Evolutionary conservation across 2,888 invertebrate genomes (phyloP), one percentile per base, ranked within the genome.

Genomic region (Disparrhopalites patrizii): DNA sequence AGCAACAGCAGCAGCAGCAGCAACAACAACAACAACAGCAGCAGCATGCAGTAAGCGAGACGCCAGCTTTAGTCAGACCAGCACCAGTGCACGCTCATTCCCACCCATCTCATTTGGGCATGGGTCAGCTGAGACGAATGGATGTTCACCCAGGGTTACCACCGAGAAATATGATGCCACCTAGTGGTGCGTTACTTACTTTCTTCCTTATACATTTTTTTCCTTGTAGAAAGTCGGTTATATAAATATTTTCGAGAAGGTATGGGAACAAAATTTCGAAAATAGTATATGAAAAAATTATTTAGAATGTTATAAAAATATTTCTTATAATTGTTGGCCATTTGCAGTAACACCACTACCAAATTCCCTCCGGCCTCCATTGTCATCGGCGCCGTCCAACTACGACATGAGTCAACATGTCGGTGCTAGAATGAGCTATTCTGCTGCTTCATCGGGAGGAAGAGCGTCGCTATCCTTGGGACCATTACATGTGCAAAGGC

Each of bases 391-490:
- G 10, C 58, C 58, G 5, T 5, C 64, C 5, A 47, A 25, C 20
- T 64, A 27, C 27, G 50, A 55, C n/a, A 57, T 56, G n/a, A 18
- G 30, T 31, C 50, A 30, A 18, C 40, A 36, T 23, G 25, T 36
- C 18, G 20, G 15, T 23, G 25, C 25, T 2, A 7, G 56, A 28
- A 18, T 27, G 18, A 58, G 25, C 28, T 31, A 23, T 23, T 31
- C 38, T 4, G 47, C 51, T 4, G 33, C 50, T 15, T 38, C 58
- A 23, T 47, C 47, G 30, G 25, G 33, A 4, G 18, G 23, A 8
- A 33, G 65, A 58, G 58, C 65, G 18, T 52, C 27, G 7, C 20
- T 55, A 13, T 52, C 62, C 10, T 27, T 62, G 36, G 62, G 62
- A 25, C 64, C 43, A 47, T 30, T 20, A 2, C 25, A 8, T 8